Conservation (phyloP, 92 coral and sea anemone species). For the Bergia sp. region DNA sequence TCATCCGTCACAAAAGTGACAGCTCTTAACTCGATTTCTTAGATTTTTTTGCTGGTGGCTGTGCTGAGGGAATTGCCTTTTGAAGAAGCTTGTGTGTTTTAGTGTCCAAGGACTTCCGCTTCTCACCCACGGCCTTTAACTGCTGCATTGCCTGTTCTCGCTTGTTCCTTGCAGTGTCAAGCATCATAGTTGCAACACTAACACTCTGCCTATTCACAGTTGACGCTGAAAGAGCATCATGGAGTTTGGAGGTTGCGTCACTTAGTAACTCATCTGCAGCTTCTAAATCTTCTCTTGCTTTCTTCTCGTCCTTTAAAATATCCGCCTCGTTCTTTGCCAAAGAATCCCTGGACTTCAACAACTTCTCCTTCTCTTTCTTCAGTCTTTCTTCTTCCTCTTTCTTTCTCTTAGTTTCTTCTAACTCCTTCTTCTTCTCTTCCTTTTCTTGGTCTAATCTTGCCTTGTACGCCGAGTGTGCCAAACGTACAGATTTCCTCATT, state of each 20-base stretch:
- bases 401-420: not conserved
- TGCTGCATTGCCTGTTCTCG: slow-evolving; percentile 42
- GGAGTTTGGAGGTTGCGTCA: too few relatives aligned
- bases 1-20: not conserved
- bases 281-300: slow-evolving; percentile 17
- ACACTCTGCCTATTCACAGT: too few relatives aligned
- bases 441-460: too few relatives aligned
- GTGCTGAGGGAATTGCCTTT: too few relatives aligned
- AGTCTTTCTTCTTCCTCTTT: slow-evolving; percentile 25
- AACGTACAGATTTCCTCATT: too few relatives aligned
- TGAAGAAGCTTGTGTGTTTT: too few relatives aligned
- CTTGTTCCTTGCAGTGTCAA: too few relatives aligned
- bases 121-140: slow-evolving; percentile 52
- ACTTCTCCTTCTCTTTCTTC: slow-evolving; percentile 29
- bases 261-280: too few relatives aligned
- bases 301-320: slow-evolving; percentile 31
- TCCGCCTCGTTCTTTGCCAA: slow-evolving; percentile 39
- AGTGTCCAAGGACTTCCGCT: slow-evolving; percentile 41
- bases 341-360: slow-evolving; percentile 51
- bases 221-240: too few relatives aligned
- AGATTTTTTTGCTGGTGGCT: not conserved
- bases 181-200: too few relatives aligned
- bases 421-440: not conserved
- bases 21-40: not conserved
- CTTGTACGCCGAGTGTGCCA: too few relatives aligned